Conservation (phyloP, 2,113 vertebrate species). For the Dicaeum eximium region DNA sequence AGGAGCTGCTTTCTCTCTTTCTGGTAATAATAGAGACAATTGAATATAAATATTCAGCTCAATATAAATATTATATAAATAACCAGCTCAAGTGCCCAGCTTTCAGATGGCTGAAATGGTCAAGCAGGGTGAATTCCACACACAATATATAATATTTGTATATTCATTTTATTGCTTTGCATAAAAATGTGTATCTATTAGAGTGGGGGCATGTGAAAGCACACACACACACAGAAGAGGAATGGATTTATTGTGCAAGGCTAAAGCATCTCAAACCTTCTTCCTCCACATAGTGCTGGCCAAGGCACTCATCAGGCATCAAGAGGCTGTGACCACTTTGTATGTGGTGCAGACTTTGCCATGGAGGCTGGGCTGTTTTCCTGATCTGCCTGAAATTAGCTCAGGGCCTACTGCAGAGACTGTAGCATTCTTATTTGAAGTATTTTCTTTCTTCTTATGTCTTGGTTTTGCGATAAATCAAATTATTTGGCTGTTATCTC, state of each 20-base stretch:
- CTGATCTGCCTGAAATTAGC: background rate
- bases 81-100: background rate
- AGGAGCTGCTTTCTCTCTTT: background rate
- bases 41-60: background rate
- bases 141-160: background rate
- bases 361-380: background rate
- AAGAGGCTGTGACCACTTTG: background rate
- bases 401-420: background rate
- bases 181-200: background rate
- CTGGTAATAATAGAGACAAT: background rate
- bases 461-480: constrained; percentile 21
- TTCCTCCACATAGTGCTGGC: background rate
- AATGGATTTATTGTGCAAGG: background rate
- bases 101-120: background rate
- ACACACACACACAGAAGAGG: background rate
- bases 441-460: constrained; percentile 27
- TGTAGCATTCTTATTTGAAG: constrained; percentile 1
- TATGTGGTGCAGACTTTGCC: background rate
- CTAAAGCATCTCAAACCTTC: background rate
- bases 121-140: background rate
- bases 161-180: background rate
- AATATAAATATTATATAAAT: too few relatives aligned
- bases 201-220: background rate
- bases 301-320: background rate
- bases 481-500: constrained; percentile 55